Evolutionary conservation across 2,888 invertebrate genomes (phyloP).

Genomic region (Resseliella maxima): DNA sequence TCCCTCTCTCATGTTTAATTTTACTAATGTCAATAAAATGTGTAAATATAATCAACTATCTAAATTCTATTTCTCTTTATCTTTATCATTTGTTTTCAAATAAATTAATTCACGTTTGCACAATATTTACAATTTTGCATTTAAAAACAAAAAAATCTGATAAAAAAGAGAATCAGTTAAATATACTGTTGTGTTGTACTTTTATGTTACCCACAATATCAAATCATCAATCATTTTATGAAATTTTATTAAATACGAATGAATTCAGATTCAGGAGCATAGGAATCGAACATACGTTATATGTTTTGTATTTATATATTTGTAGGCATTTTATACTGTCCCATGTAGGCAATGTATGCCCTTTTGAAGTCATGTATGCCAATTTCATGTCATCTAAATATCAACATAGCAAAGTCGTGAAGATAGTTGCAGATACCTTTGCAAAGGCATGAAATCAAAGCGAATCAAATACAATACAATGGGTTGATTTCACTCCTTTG

Average conservation of each 20-base stretch:
- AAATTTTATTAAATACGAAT: not conserved
- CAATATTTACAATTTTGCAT: not conserved
- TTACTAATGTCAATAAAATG: conserved; percentile 26
- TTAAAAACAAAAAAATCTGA: not conserved
- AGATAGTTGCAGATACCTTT: too few relatives aligned
- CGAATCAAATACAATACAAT: too few relatives aligned
- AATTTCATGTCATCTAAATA: too few relatives aligned
- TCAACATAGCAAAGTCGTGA: too few relatives aligned
- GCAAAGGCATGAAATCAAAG: too few relatives aligned
- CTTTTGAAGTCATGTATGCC: too few relatives aligned
- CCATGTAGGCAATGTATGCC: too few relatives aligned
- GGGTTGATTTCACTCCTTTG: too few relatives aligned
- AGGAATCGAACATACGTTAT: not conserved
- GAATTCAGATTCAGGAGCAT: not conserved
- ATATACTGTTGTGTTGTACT: not conserved
- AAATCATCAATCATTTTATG: not conserved
- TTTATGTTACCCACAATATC: conserved; percentile 9
- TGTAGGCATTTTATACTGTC: not conserved
- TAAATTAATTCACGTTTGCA: conserved; percentile 45
- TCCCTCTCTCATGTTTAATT: not conserved
- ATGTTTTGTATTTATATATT: too few relatives aligned
- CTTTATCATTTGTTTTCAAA: not conserved
- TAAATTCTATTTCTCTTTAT: not conserved
- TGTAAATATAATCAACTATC: conserved; percentile 53
- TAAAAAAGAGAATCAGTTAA: not conserved